phyloP scores from a whole-genome alignment of 2,113 vertebrate species.

The Tetrao urogallus region DNA sequence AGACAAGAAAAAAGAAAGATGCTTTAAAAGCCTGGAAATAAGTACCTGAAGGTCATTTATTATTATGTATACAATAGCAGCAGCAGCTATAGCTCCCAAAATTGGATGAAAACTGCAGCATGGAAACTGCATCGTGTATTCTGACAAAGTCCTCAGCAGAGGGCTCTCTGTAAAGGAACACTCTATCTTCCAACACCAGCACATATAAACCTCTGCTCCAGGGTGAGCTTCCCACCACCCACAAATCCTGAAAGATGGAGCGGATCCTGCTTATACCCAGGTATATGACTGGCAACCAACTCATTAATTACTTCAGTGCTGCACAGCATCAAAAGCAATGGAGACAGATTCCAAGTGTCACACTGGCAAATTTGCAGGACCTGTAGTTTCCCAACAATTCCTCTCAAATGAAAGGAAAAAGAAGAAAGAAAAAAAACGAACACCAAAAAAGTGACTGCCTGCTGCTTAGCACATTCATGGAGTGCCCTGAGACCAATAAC shows the following conservation, averaged over 20 bases:
- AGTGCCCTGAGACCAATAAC: neutral
- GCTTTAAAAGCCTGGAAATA: neutral
- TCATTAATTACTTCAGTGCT: neutral
- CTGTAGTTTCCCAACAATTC: neutral
- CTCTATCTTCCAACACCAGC: constrained; percentile 40
- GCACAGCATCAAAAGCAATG: neutral
- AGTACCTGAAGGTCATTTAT: neutral
- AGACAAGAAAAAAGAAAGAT: neutral
- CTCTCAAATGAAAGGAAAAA: neutral
- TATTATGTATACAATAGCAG: neutral
- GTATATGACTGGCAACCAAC: neutral
- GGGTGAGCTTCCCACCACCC: constrained; percentile 43
- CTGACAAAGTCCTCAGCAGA: constrained; percentile 11
- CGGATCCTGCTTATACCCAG: neutral
- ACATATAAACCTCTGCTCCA: constrained; percentile 21
- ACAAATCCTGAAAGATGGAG: constrained; percentile 1
- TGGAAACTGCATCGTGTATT: neutral
- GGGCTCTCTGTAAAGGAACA: constrained; percentile 19
- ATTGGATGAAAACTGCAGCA: neutral
- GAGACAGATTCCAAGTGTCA: neutral
- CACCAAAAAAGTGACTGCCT: neutral
- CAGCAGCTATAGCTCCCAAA: neutral
- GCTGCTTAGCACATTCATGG: neutral
- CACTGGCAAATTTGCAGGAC: neutral
- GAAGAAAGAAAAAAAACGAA: neutral